Percentiles rank a stretch among this genome's conserved stretches.
Conservation (phyloP, 2,888 invertebrate genomes). For the Dusona sp. region DNA sequence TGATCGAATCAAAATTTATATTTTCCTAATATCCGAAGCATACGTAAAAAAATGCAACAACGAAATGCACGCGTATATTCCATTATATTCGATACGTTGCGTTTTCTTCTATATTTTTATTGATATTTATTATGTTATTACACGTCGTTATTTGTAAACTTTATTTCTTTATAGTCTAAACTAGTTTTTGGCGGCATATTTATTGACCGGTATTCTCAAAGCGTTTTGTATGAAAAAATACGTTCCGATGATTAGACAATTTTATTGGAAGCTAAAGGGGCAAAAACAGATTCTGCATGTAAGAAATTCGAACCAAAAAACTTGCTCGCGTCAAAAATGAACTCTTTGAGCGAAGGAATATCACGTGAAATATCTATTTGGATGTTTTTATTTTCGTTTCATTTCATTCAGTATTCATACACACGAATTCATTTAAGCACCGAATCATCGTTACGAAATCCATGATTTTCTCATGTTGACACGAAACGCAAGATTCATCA, state of each 20-base stretch:
- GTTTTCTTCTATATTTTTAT: neutral
- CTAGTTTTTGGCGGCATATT: neutral
- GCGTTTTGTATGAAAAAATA: neutral
- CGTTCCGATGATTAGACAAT: neutral
- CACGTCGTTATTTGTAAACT: neutral
- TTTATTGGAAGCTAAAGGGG: neutral
- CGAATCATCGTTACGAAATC: slow-evolving; percentile 49
- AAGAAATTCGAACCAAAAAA: neutral
- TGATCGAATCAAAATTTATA: neutral
- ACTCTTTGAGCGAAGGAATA: neutral
- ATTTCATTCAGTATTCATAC: slow-evolving; percentile 11
- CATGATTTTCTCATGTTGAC: slow-evolving; percentile 40
- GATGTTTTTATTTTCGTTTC: neutral
- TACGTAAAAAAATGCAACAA: neutral
- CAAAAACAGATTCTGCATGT: neutral
- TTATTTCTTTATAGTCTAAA: neutral
- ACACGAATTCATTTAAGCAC: neutral
- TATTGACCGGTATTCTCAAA: neutral
- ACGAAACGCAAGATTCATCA: slow-evolving; percentile 34
- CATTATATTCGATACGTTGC: no score
- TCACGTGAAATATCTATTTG: neutral
- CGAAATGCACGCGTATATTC: neutral
- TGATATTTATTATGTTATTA: neutral
- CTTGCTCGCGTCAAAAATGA: neutral
- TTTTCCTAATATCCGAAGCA: neutral